Percentiles rank a stretch among this genome's conserved stretches.
Evolutionary conservation across 2,888 invertebrate genomes (phyloP).

Genomic region (Chalcosyrphus nemorum): DNA sequence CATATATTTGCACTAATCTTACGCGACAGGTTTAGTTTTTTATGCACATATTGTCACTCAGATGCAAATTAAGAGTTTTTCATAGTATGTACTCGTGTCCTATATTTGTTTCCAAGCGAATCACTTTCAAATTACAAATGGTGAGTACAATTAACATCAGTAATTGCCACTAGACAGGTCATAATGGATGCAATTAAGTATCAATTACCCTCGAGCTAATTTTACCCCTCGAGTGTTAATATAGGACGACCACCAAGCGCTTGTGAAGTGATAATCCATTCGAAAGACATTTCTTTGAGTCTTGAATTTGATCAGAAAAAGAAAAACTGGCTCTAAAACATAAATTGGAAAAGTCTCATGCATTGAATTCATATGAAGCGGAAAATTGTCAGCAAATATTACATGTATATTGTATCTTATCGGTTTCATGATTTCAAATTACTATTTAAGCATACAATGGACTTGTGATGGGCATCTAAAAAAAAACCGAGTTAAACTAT

Average conservation of each 20-base stretch:
- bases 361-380: constrained; percentile 39
- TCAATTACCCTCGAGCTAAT: constrained; percentile 76
- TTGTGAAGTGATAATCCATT: neutral
- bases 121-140: constrained; percentile 40
- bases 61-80: constrained; percentile 64
- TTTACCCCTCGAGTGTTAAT: constrained; percentile 21
- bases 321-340: neutral
- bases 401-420: constrained; percentile 2
- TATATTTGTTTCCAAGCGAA: constrained; percentile 44
- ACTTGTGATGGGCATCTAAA: constrained; percentile 20
- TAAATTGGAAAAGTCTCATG: neutral
- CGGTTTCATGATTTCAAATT: constrained; percentile 54
- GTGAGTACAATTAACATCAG: constrained; percentile 64
- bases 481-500: constrained; percentile 2
- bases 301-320: neutral
- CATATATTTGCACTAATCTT: constrained; percentile 48
- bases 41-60: constrained; percentile 52
- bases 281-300: neutral
- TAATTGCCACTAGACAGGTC: constrained; percentile 79
- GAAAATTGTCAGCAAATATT: constrained; percentile 40
- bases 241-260: constrained; percentile 12
- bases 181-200: constrained; percentile 80
- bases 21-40: constrained; percentile 58
- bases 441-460: constrained; percentile 21
- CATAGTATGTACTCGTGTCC: constrained; percentile 37